These are phyloP conservation scores for Oncopeltus fasciatus DNA, from an alignment of 1,140 invertebrate species.

Conservation along the genomic window DNA sequence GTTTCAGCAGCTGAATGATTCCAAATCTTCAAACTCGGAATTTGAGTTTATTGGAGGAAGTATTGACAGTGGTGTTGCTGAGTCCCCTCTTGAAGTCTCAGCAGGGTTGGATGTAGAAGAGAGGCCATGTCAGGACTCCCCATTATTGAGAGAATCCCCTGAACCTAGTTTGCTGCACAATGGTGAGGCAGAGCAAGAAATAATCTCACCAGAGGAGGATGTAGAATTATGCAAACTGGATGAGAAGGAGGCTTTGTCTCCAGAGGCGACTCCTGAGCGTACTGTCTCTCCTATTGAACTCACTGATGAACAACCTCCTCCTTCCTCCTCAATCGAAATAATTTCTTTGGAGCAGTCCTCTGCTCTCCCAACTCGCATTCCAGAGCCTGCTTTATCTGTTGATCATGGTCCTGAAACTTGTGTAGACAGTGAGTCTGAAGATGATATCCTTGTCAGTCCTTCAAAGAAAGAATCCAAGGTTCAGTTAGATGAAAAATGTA, in stretches of 20 bases:
- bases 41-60: neutral
- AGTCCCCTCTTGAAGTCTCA: neutral
- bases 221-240: no score
- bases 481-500: neutral
- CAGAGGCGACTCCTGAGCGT: neutral
- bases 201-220: neutral
- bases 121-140: neutral
- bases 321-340: neutral
- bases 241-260: neutral
- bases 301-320: neutral
- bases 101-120: neutral
- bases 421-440: constrained; percentile 2
- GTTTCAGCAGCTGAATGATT: neutral
- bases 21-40: neutral
- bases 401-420: neutral
- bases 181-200: neutral
- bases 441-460: neutral
- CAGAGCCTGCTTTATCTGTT: neutral
- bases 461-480: neutral
- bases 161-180: neutral
- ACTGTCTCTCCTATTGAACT: neutral
- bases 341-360: no score
- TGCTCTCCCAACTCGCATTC: no score
- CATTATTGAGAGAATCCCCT: neutral
- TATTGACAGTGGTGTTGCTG: neutral